Conservation (phyloP, 2,113 vertebrate genomes). For the Mixornis gularis region DNA sequence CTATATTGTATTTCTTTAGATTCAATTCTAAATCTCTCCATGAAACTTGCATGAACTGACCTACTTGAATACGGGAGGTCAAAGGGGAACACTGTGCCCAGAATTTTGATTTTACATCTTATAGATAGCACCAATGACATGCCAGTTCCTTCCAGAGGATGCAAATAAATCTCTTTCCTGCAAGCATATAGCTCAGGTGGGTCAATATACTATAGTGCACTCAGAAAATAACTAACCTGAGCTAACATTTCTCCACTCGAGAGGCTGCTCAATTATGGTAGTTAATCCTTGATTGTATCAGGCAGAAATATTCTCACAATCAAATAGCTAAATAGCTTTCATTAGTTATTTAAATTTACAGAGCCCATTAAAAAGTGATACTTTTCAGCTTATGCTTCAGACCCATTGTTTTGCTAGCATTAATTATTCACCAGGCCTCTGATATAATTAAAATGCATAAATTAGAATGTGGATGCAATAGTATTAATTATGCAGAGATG, state of each 20-base stretch:
- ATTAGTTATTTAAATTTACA: conserved; percentile 37
- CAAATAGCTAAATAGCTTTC: conserved; percentile 42
- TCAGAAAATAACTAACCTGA: neutral
- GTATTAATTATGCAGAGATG: conserved; percentile 37
- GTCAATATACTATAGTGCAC: neutral
- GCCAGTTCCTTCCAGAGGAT: neutral
- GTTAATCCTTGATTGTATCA: neutral
- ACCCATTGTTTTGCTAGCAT: conserved; percentile 20
- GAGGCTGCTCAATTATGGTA: neutral
- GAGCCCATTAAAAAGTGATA: conserved; percentile 25
- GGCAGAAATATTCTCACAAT: neutral
- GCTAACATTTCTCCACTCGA: neutral
- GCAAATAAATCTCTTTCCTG: neutral
- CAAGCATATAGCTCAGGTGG: neutral
- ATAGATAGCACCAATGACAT: neutral
- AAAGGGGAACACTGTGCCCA: neutral
- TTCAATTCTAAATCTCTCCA: neutral
- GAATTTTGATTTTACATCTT: neutral
- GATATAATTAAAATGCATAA: conserved; percentile 54
- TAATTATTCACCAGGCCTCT: conserved; percentile 43
- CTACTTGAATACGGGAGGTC: neutral
- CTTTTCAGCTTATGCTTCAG: conserved; percentile 33
- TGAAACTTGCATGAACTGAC: neutral
- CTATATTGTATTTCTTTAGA: neutral
- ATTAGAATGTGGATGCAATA: conserved; percentile 30